Base-by-base conservation (phyloP, 2,113 vertebrate genomes). In the Saguinus imperator region DNA sequence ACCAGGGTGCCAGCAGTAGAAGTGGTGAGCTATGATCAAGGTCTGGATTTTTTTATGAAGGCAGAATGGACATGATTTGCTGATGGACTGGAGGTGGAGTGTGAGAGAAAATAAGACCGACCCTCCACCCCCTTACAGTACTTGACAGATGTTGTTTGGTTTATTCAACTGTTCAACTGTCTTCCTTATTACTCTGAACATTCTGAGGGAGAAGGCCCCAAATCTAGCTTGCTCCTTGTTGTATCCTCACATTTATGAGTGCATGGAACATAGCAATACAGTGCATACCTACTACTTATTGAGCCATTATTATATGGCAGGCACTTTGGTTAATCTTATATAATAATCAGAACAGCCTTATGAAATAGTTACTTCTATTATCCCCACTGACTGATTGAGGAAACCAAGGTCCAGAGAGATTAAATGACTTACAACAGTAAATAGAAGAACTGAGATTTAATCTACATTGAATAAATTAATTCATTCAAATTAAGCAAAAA, bases 401-500 rank as follows among this genome's bases (percentile, higher is more conserved):
- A 80, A 89, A 90, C 61, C 27, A 76, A 84, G 68, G 3, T 58
- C 52, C 79, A 82, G 91, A 73, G 73, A 96, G 32, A 89, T 79
- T 37, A 79, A 94, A 50, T 52, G 6, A 75, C 11, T 86, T 40
- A 32, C 7, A 40, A 21, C 57, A 79, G 43, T 88, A 77, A 86
- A 85, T 5, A 89, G 37, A 91, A 79, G 48, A 83, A 37, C 32
- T 45, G 35, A 45, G 29, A 75, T 89, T 94, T 79, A 76, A 35
- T 76, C 45, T 11, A 40, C 35, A 45, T 21, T 58, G 43, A 92
- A 48, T 87, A 75, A 76, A 81, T 77, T 35, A 64, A 84, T 87
- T 73, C 48, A 85, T 50, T 92, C 57, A 73, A 95, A 80, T 77
- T 86, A 92, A 92, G 77, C 21, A 86, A 88, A 95, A 21, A 91